Evolutionary conservation across 1,140 invertebrate species (phyloP), one percentile per base, ranked within the genome.

Genomic region (Halyomorpha halys): DNA sequence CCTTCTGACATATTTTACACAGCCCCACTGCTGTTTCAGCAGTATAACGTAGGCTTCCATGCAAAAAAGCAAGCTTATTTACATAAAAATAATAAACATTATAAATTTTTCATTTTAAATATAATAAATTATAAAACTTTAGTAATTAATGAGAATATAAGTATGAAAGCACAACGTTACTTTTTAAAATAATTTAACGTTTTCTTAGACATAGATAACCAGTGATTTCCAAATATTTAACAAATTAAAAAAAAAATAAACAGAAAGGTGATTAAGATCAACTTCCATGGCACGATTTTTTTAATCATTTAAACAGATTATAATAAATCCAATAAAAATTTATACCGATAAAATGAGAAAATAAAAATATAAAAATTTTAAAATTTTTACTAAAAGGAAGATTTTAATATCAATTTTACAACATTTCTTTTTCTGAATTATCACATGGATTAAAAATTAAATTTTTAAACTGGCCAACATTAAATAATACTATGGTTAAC

Each of bases 61-160:
- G 53, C 53, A 56, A 56, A 56, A 56, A 56, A 56, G 53, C 53
- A 56, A 56, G 53, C 53, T n/a, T 56, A 56, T 56, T 23, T 56
- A 56, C 53, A 56, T 56, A 9, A 56, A 56, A 56, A 56, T 25
- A 25, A 56, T 23, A 25, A 56, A 23, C 23, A 56, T 56, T 56
- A 56, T 49, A 49, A 15, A 49, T 56, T 25, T 56, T 56, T 25
- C 9, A 3, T 56, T 56, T 25, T 56, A 25, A 56, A 23, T 56
- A 56, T 23, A 27, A 56, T 56, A 56, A 56, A 56, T 56, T 23
- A 56, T 56, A 56, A 25, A 56, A 25, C 53, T 56, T 56, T 56
- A 21, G 23, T 56, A 56, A 16, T 56, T 23, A 56, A 56, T 56
- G 18, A 56, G 23, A 23, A 56, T 23, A 56, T 23, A 56, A 23